Percentiles rank a stretch among this genome's conserved stretches.
Conservation (phyloP, 1,140 invertebrate species). For the Dendrolimus punctatus region DNA sequence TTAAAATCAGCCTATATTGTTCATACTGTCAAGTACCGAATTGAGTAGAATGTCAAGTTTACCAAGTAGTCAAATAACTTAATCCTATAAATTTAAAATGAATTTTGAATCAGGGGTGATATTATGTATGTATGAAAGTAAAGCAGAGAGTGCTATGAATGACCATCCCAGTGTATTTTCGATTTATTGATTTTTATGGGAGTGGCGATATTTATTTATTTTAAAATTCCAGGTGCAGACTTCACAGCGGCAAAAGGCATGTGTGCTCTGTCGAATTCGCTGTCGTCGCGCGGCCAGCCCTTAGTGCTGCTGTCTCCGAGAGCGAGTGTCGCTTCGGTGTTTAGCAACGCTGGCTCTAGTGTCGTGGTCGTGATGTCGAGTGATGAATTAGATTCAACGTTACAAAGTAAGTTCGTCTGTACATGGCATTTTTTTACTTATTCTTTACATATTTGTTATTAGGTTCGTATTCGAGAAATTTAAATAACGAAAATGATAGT, state of each 20-base stretch:
- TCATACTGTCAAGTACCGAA: too few relatives aligned
- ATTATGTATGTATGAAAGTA: too few relatives aligned
- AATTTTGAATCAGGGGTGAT: too few relatives aligned
- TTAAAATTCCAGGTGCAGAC: conserved; percentile 76
- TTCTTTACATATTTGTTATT: too few relatives aligned
- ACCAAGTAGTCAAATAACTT: too few relatives aligned
- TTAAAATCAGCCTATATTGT: too few relatives aligned
- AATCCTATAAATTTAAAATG: too few relatives aligned
- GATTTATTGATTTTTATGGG: background rate
- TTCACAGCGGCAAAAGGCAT: conserved; percentile 90
- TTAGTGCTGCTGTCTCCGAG: conserved; percentile 70
- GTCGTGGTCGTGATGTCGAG: conserved; percentile 45
- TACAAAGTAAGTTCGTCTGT: conserved; percentile 40
- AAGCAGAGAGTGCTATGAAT: conserved; percentile 1
- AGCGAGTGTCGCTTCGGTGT: conserved; percentile 52
- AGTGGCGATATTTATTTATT: background rate
- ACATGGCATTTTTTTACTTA: background rate
- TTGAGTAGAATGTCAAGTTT: too few relatives aligned
- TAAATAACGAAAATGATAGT: too few relatives aligned
- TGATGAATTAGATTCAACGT: conserved; percentile 45
- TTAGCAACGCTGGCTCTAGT: conserved; percentile 51
- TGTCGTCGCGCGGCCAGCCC: conserved; percentile 78
- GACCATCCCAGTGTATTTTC: background rate
- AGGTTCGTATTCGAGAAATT: too few relatives aligned
- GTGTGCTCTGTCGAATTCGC: conserved; percentile 80